These are phyloP conservation scores for Strix occidentalis DNA, from an alignment of 2,797 vertebrate genomes.

Conservation along the genomic window DNA sequence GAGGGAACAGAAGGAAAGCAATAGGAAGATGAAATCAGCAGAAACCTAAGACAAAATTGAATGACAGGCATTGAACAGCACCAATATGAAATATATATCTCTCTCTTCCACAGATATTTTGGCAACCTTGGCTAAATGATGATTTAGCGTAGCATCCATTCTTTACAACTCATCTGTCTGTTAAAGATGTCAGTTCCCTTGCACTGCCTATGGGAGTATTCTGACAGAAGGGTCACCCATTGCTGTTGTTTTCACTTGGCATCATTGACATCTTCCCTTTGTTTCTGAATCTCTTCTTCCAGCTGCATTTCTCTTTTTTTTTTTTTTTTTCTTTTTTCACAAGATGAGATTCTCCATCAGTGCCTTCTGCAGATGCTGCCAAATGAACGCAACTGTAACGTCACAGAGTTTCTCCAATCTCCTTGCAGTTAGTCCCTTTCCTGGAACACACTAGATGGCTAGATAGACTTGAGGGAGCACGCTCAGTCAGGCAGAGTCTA, in stretches of 20 bases:
- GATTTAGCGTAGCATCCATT: not conserved
- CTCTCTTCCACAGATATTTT: not conserved
- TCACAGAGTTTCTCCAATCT: not conserved
- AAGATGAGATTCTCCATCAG: not conserved
- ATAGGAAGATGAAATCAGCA: not conserved
- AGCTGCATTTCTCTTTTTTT: not conserved
- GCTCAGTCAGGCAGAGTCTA: not conserved
- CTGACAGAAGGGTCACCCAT: not conserved
- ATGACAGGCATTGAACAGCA: not conserved
- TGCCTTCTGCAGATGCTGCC: not conserved
- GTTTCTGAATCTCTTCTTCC: not conserved
- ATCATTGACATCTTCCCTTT: not conserved
- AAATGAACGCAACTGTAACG: not conserved
- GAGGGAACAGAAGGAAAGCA: not conserved
- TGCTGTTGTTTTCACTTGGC: not conserved
- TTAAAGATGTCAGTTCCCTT: not conserved
- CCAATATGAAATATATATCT: not conserved
- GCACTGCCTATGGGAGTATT: not conserved
- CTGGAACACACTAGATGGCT: not conserved
- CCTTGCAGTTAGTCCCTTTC: not conserved
- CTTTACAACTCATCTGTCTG: not conserved
- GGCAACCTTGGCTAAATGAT: not conserved
- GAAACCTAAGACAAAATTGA: not conserved
- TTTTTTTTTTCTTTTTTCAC: not conserved
- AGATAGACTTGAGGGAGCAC: not conserved